A percentile compares a stretch with the other conserved stretches of the same genome.
These are phyloP conservation scores for Ectropis crepuscularia DNA, from an alignment of 2,888 invertebrate genomes.

Conservation along the genomic window DNA sequence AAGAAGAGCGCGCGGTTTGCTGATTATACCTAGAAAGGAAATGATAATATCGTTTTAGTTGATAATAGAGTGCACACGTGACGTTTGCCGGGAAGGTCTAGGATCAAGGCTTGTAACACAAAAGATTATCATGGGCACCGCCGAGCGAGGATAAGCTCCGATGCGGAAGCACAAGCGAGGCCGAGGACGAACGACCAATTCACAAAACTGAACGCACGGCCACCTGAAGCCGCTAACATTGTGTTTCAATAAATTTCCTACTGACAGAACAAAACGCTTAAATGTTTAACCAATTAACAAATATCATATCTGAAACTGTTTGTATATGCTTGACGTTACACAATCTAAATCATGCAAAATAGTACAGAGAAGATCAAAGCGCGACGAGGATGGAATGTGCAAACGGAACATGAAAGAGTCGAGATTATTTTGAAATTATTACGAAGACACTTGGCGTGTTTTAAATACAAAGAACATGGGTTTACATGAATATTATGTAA, in stretches of 20 bases:
- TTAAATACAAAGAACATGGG: slow-evolving; percentile 72
- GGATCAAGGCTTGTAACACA: slow-evolving; percentile 76
- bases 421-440: slow-evolving; percentile 37
- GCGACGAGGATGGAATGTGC: slow-evolving; percentile 35
- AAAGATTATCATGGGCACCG: slow-evolving; percentile 79
- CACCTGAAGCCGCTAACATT: slow-evolving; percentile 63
- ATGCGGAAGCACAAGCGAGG: slow-evolving; percentile 81
- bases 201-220: slow-evolving; percentile 69
- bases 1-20: slow-evolving; percentile 81
- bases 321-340: slow-evolving; percentile 32
- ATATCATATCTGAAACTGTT: slow-evolving; percentile 21
- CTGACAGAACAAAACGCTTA: slow-evolving; percentile 29
- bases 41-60: slow-evolving; percentile 70
- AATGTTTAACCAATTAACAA: slow-evolving; percentile 18
- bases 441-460: slow-evolving; percentile 64
- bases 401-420: slow-evolving; percentile 44
- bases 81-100: slow-evolving; percentile 70
- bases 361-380: slow-evolving; percentile 44
- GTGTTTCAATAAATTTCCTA: slow-evolving; percentile 37
- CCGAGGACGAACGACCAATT: slow-evolving; percentile 80
- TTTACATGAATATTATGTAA: slow-evolving; percentile 52
- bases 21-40: slow-evolving; percentile 84
- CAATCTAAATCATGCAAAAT: slow-evolving; percentile 33
- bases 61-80: slow-evolving; percentile 58
- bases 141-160: slow-evolving; percentile 79